These are phyloP conservation scores for Ennomos fuscantarius DNA, from an alignment of 2,888 invertebrate genomes.

Conservation along the genomic window DNA sequence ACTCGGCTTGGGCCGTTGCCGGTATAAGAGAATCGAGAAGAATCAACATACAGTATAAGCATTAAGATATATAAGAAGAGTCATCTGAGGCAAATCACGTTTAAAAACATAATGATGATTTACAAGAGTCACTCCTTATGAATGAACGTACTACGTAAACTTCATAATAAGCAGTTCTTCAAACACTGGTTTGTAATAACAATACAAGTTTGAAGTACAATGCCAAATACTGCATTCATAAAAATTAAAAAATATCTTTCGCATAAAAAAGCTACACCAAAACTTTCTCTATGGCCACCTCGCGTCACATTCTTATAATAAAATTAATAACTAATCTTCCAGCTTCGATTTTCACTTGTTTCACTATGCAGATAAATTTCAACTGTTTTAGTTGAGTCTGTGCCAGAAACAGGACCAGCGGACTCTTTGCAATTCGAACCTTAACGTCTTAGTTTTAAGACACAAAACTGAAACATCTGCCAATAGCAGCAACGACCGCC, in stretches of 20 bases:
- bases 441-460: background rate
- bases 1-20: too few relatives aligned
- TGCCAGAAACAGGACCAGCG: background rate
- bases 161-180: too few relatives aligned
- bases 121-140: constrained; percentile 1
- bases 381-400: constrained; percentile 1
- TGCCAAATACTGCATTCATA: too few relatives aligned
- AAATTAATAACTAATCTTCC: background rate
- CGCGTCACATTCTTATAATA: background rate
- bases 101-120: background rate
- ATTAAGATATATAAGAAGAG: constrained; percentile 1
- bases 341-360: background rate
- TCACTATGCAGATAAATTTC: background rate
- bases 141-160: background rate
- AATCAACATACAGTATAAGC: background rate
- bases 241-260: too few relatives aligned
- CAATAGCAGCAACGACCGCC: constrained; percentile 41
- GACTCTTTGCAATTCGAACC: background rate
- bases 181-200: too few relatives aligned
- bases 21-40: too few relatives aligned
- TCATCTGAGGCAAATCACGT: background rate
- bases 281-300: constrained; percentile 1
- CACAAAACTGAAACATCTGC: constrained; percentile 28
- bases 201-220: too few relatives aligned
- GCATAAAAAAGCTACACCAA: background rate